A percentile compares a stretch with the other conserved stretches of the same genome.
Evolutionary conservation across 2,113 vertebrate genomes (phyloP).

Genomic region (Thunnus thynnus): DNA sequence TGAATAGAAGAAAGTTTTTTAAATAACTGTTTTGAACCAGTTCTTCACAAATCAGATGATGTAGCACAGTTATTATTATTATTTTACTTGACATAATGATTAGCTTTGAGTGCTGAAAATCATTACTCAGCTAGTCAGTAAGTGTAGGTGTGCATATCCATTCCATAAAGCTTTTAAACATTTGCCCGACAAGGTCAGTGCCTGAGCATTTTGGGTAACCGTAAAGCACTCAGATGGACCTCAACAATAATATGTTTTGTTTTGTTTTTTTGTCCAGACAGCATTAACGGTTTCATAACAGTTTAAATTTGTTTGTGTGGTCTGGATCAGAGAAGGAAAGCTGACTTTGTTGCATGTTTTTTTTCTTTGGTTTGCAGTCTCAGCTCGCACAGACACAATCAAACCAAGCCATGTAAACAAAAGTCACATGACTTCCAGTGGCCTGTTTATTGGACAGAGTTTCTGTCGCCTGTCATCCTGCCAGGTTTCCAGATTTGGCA

Average conservation of each 20-base stretch:
- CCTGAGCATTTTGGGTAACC: neutral
- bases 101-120: neutral
- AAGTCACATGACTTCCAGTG: conserved; percentile 7
- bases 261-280: neutral
- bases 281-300: neutral
- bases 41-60: neutral
- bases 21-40: neutral
- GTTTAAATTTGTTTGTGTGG: neutral
- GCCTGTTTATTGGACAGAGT: conserved; percentile 23
- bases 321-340: neutral
- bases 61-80: neutral
- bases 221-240: neutral
- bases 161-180: neutral
- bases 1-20: no score
- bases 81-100: neutral
- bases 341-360: neutral
- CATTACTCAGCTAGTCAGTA: neutral
- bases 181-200: neutral
- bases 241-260: neutral
- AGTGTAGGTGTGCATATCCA: neutral
- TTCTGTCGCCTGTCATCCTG: conserved; percentile 38
- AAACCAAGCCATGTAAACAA: conserved; percentile 22
- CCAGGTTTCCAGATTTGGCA: conserved; percentile 63
- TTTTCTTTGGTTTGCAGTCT: neutral
- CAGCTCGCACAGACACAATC: neutral